These are phyloP conservation scores for Conus canariensis DNA, from an alignment of 2,888 invertebrate species.

Conservation along the genomic window DNA sequence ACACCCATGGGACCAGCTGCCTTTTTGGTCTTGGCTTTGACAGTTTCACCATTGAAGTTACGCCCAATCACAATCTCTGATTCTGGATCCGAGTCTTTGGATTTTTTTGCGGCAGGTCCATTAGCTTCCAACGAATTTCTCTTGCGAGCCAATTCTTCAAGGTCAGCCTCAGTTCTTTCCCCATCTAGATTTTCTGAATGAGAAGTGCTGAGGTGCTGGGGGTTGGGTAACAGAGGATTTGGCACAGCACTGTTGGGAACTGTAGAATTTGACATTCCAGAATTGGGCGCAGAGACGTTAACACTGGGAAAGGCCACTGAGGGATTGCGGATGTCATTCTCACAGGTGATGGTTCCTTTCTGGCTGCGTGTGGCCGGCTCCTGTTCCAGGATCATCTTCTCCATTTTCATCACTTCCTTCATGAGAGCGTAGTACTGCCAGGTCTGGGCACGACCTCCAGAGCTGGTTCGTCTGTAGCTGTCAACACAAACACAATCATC, in stretches of 20 bases:
- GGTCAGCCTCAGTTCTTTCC: conserved; percentile 22
- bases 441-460: conserved; percentile 30
- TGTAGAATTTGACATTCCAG: not conserved
- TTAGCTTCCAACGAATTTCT: not conserved
- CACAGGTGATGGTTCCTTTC: conserved; percentile 40
- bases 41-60: conserved; percentile 34
- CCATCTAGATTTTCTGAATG: conserved; percentile 8
- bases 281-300: no score
- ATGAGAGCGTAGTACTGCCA: conserved; percentile 39
- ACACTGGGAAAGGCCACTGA: not conserved
- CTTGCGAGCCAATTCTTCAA: conserved; percentile 20
- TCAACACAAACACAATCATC: not conserved
- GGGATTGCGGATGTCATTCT: not conserved
- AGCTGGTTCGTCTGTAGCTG: conserved; percentile 32
- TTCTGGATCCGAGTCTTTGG: conserved; percentile 30
- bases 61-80: conserved; percentile 29
- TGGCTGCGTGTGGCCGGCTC: conserved; percentile 20
- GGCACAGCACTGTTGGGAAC: not conserved
- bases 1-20: conserved; percentile 4
- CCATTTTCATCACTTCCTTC: conserved; percentile 42
- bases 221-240: not conserved
- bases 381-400: conserved; percentile 42
- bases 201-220: conserved; percentile 4
- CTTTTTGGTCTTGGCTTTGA: conserved; percentile 19
- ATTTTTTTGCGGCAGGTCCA: conserved; percentile 33